Conservation (phyloP, 2,888 invertebrate species). For the Deilephila porcellus region DNA sequence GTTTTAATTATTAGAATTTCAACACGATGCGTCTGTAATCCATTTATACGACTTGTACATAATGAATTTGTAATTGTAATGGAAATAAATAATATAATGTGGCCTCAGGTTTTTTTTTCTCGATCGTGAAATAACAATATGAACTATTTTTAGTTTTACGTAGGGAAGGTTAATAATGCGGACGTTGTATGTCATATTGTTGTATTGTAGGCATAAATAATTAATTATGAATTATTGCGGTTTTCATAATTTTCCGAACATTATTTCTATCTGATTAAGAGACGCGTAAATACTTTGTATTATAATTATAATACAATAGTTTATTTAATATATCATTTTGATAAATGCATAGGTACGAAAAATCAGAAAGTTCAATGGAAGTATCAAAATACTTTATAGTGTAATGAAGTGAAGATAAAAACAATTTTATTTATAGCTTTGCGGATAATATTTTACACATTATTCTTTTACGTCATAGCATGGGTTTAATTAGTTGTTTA, state of each 20-base stretch:
- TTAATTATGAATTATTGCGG: background rate
- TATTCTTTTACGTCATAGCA: constrained; percentile 6
- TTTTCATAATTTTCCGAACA: background rate
- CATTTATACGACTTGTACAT: background rate
- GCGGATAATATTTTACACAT: background rate
- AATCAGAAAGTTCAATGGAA: no score
- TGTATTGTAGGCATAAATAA: background rate
- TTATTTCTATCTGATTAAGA: no score
- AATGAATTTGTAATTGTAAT: background rate
- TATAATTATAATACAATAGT: no score
- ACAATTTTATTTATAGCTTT: background rate
- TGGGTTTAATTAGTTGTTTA: constrained; percentile 18
- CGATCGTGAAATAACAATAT: no score
- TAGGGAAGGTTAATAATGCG: background rate
- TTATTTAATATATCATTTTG: no score
- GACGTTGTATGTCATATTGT: background rate
- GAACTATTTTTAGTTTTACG: no score
- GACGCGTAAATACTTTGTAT: no score
- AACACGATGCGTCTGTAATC: background rate
- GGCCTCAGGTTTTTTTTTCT: no score
- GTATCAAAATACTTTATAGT: no score
- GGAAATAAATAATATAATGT: no score
- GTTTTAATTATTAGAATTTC: background rate
- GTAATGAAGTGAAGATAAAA: background rate
- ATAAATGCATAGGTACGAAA: no score